phyloP scores from a whole-genome alignment of 2,797 vertebrate genomes.

The Parauchenoglanis ngamensis region DNA sequence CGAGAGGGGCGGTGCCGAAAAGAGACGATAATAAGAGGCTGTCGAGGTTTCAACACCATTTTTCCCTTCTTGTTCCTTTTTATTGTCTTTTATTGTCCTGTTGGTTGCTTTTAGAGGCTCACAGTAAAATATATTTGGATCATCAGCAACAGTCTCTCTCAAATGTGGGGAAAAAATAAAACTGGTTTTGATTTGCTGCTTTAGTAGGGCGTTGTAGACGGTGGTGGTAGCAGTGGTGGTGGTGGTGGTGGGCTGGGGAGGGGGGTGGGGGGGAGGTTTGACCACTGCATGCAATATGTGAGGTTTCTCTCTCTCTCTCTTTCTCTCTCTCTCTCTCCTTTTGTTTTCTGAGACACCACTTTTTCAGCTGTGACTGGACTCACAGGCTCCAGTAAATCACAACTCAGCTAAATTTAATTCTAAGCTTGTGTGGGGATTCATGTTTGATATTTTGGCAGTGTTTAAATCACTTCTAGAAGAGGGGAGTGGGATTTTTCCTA shows the following conservation, averaged over 20 bases:
- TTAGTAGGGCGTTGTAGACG: constrained; percentile 51
- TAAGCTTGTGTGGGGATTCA: constrained; percentile 55
- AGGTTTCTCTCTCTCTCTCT: constrained; percentile 53
- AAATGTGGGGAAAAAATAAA: constrained; percentile 54
- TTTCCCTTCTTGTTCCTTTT: constrained; percentile 48
- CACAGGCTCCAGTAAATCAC: constrained; percentile 67
- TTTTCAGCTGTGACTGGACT: constrained; percentile 59
- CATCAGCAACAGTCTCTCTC: constrained; percentile 43
- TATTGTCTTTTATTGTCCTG: constrained; percentile 58
- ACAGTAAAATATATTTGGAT: constrained; percentile 55
- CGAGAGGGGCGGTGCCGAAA: constrained; percentile 45
- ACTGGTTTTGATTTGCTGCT: constrained; percentile 57
- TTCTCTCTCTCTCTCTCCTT: constrained; percentile 44
- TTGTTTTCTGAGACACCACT: constrained; percentile 55
- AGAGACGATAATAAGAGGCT: constrained; percentile 54
- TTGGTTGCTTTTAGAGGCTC: constrained; percentile 47
- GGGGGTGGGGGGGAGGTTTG: constrained; percentile 30
- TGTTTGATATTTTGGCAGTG: constrained; percentile 53
- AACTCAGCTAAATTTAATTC: constrained; percentile 61
- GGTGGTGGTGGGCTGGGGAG: constrained; percentile 34
- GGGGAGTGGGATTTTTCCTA: constrained; percentile 50
- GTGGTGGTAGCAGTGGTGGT: constrained; percentile 44
- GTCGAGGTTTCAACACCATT: constrained; percentile 43
- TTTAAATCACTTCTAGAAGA: constrained; percentile 38
- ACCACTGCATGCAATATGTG: constrained; percentile 60